A percentile compares a stretch with the other conserved stretches of the same genome.
phyloP scores from a whole-genome alignment of 2,113 vertebrate species.

The Centropristis striata region DNA sequence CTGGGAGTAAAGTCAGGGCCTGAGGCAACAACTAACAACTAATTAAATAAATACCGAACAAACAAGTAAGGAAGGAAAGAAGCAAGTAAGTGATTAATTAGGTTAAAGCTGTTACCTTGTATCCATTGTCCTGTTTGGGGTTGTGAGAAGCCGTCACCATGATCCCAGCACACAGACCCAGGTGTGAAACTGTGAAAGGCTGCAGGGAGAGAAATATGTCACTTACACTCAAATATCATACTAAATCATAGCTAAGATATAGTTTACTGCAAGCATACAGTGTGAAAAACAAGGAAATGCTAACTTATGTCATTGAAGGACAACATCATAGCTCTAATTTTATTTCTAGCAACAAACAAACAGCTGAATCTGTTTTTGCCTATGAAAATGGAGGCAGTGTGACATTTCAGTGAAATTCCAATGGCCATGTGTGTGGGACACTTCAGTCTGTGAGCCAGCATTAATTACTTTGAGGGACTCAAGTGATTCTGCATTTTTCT shows the following conservation, averaged over 20 bases:
- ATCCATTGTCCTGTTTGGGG: slow-evolving; percentile 98
- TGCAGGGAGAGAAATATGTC: slow-evolving; percentile 66
- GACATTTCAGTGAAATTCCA: not conserved
- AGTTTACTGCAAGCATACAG: not conserved
- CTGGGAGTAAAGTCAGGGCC: no score
- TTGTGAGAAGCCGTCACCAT: slow-evolving; percentile 99
- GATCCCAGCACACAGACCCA: slow-evolving; percentile 94
- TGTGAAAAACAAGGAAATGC: not conserved
- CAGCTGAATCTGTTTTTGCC: not conserved
- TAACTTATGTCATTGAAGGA: not conserved
- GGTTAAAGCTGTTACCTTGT: slow-evolving; percentile 88
- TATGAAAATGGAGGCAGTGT: not conserved
- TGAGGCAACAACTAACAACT: not conserved
- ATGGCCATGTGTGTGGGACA: not conserved
- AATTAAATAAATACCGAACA: not conserved
- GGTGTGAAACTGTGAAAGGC: slow-evolving; percentile 93
- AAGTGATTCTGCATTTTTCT: no score
- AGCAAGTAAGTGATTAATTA: no score
- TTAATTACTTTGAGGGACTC: not conserved
- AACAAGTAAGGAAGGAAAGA: no score
- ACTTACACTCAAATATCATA: not conserved
- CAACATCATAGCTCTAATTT: not conserved
- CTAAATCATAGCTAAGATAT: not conserved
- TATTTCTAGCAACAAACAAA: not conserved
- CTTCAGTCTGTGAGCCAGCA: not conserved